Percentiles rank a stretch among this genome's conserved stretches.
These are phyloP conservation scores for Sinocyclocheilus grahami DNA, from an alignment of 2,113 vertebrate species.

Conservation along the genomic window DNA sequence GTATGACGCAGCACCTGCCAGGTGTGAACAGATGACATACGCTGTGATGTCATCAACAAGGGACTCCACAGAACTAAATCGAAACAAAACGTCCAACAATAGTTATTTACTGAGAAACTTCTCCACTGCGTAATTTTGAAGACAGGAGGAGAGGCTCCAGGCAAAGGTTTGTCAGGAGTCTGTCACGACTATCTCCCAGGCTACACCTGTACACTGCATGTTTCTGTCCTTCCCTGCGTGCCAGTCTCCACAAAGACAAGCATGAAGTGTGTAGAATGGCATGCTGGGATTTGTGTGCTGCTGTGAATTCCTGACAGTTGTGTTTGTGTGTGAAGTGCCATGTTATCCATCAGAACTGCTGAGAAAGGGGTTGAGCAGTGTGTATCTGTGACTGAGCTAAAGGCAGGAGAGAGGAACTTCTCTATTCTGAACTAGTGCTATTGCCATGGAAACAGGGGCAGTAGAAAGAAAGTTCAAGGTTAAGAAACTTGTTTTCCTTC, in stretches of 20 bases:
- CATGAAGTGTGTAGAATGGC: slow-evolving; percentile 6
- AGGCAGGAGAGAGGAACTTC: slow-evolving; percentile 60
- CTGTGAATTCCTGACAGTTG: slow-evolving; percentile 25
- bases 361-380: slow-evolving; percentile 32
- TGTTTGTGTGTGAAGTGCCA: background rate
- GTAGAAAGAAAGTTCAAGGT: slow-evolving; percentile 43
- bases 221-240: slow-evolving; percentile 31
- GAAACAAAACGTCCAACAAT: background rate
- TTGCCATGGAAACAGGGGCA: slow-evolving; percentile 56
- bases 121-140: background rate
- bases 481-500: slow-evolving; percentile 47
- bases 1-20: slow-evolving; percentile 10
- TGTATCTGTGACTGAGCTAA: slow-evolving; percentile 41
- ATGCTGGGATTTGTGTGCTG: slow-evolving; percentile 32
- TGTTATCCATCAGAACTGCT: slow-evolving; percentile 32
- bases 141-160: slow-evolving; percentile 28
- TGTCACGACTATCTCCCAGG: slow-evolving; percentile 51
- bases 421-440: slow-evolving; percentile 38
- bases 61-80: slow-evolving; percentile 3
- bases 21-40: background rate
- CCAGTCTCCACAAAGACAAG: slow-evolving; percentile 15
- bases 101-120: background rate
- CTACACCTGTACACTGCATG: slow-evolving; percentile 48
- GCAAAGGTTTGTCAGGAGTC: slow-evolving; percentile 9
- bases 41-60: slow-evolving; percentile 36